phyloP scores from a whole-genome alignment of 2,797 vertebrate genomes.

The Carduelis carduelis region DNA sequence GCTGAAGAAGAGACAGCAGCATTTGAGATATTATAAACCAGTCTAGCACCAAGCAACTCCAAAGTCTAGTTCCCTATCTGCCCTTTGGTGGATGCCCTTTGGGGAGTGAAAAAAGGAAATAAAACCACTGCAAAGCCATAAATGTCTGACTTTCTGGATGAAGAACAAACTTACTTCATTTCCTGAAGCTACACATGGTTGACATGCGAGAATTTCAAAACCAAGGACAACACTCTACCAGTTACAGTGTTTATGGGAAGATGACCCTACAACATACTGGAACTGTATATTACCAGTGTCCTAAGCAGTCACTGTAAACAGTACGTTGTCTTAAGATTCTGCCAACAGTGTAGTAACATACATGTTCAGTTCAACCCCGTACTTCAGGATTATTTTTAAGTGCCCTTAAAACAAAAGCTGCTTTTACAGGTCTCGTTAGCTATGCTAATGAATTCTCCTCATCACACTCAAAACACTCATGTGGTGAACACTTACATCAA shows the following conservation, averaged over 20 bases:
- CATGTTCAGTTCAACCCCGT: background rate
- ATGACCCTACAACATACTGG: background rate
- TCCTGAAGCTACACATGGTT: background rate
- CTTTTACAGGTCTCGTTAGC: background rate
- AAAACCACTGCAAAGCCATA: background rate
- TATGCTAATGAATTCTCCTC: background rate
- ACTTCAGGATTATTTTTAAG: background rate
- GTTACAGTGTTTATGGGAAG: background rate
- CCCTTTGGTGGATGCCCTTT: background rate
- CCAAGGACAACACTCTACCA: background rate
- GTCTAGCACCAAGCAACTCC: conserved; percentile 39
- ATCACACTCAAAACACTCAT: background rate
- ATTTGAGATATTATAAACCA: conserved; percentile 58
- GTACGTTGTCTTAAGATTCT: background rate
- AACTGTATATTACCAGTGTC: background rate
- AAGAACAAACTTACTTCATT: background rate
- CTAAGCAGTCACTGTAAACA: background rate
- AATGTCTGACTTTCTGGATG: background rate
- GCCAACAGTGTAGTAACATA: background rate
- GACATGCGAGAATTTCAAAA: background rate
- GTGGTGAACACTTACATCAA: background rate
- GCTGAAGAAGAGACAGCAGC: conserved; percentile 14
- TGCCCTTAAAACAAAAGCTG: background rate
- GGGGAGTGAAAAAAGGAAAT: background rate
- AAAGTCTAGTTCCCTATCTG: background rate